Evolutionary conservation across 1,140 invertebrate genomes (phyloP).

Genomic region (Drosophila kohkoa): DNA sequence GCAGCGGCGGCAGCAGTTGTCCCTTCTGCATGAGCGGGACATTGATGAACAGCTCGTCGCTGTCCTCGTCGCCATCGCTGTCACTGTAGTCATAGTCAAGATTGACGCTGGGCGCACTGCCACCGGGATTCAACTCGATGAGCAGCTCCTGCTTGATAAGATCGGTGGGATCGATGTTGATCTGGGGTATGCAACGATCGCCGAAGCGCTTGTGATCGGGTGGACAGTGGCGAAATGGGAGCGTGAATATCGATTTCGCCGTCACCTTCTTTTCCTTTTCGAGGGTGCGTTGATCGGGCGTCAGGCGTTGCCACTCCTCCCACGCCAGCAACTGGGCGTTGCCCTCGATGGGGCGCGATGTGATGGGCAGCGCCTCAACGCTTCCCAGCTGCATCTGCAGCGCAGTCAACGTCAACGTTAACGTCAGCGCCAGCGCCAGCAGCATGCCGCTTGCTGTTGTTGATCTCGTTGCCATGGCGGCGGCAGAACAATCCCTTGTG

Average conservation of each 20-base stretch:
- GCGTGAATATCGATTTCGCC: conserved; percentile 80
- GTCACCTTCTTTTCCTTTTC: conserved; percentile 80
- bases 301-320: conserved; percentile 77
- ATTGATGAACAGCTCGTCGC: conserved; percentile 49
- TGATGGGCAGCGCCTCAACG: conserved; percentile 69
- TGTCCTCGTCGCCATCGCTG: conserved; percentile 11
- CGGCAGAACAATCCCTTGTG: conserved; percentile 19
- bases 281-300: conserved; percentile 61
- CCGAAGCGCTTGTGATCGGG: conserved; percentile 67
- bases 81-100: conserved; percentile 62
- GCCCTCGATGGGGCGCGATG: conserved; percentile 80
- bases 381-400: conserved; percentile 4
- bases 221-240: conserved; percentile 72
- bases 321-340: conserved; percentile 79
- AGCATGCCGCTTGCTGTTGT: conserved; percentile 15
- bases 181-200: conserved; percentile 70
- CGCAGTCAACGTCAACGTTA: conserved; percentile 23
- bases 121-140: conserved; percentile 26
- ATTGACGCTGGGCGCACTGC: conserved; percentile 6
- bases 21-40: conserved; percentile 13
- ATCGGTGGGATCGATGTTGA: conserved; percentile 65
- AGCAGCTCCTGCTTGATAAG: conserved; percentile 65
- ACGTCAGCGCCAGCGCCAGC: conserved; percentile 25
- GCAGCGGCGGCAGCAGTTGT: background rate
- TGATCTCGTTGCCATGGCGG: conserved; percentile 29